Evolutionary conservation across 2,113 vertebrate species (phyloP).

Genomic region (Mormoops blainvillei): DNA sequence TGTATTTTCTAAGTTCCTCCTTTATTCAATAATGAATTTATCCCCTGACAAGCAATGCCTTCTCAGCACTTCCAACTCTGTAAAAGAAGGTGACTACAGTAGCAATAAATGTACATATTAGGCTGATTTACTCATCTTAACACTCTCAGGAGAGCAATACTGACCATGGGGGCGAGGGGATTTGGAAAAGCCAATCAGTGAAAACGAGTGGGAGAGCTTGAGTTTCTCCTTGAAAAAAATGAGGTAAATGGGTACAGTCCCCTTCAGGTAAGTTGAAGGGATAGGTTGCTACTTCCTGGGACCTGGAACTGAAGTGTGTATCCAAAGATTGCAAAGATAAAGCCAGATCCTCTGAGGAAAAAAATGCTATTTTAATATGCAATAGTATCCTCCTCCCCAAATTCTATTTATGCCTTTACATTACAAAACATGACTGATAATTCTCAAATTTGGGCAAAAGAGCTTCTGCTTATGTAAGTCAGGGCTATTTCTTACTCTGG

Average conservation of each 20-base stretch:
- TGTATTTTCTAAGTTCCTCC: background rate
- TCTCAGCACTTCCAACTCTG: background rate
- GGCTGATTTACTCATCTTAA: background rate
- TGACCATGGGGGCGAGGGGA: background rate
- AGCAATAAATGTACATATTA: background rate
- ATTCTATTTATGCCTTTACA: conserved; percentile 26
- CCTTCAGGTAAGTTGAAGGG: background rate
- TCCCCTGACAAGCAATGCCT: background rate
- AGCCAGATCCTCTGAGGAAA: background rate
- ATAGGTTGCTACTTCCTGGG: background rate
- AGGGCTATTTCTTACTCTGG: conserved; percentile 50
- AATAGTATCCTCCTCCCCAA: background rate
- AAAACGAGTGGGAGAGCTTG: background rate
- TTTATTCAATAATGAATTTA: background rate
- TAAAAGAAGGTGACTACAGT: background rate
- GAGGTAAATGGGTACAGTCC: background rate
- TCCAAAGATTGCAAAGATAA: background rate
- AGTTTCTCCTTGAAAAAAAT: background rate
- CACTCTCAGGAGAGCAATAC: background rate
- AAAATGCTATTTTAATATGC: background rate
- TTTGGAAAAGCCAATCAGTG: background rate
- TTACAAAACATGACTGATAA: conserved; percentile 54
- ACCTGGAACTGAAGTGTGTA: background rate
- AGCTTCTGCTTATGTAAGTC: conserved; percentile 38
- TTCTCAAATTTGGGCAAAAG: conserved; percentile 28